Conservation (phyloP, 2,113 vertebrate genomes). For the Otus sunia region DNA sequence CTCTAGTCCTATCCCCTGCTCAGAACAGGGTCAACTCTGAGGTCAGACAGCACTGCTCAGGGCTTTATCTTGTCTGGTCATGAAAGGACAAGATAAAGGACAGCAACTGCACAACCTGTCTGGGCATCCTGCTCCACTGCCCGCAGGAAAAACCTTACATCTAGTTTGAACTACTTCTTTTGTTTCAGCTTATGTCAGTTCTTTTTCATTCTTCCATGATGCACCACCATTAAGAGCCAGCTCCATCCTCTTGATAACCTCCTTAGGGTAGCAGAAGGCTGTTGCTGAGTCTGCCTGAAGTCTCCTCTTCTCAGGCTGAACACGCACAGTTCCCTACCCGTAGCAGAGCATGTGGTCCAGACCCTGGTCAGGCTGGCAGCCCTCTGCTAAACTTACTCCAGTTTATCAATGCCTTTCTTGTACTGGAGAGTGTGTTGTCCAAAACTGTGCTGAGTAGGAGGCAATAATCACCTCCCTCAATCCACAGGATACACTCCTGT, state of each 20-base stretch:
- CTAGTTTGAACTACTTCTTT: background rate
- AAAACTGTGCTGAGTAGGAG: background rate
- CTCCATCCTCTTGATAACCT: background rate
- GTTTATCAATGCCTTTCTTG: background rate
- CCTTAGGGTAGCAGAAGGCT: background rate
- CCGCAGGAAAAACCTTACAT: background rate
- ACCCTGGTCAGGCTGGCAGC: background rate
- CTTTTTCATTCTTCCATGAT: background rate
- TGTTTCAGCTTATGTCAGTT: background rate
- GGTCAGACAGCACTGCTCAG: background rate
- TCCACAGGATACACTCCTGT: background rate
- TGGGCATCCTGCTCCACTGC: background rate
- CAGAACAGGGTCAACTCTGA: background rate
- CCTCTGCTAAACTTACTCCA: background rate
- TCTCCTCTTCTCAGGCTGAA: background rate
- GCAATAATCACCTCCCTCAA: background rate
- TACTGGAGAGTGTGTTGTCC: background rate
- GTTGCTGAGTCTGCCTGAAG: background rate
- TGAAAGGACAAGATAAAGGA: background rate
- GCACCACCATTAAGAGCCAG: background rate
- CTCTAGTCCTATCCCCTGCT: background rate
- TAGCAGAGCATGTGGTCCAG: background rate
- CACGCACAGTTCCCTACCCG: background rate
- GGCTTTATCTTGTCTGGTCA: background rate
- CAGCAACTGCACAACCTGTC: background rate